phyloP scores from a whole-genome alignment of 2,113 vertebrate genomes.

The Cyprinodon variegatus region DNA sequence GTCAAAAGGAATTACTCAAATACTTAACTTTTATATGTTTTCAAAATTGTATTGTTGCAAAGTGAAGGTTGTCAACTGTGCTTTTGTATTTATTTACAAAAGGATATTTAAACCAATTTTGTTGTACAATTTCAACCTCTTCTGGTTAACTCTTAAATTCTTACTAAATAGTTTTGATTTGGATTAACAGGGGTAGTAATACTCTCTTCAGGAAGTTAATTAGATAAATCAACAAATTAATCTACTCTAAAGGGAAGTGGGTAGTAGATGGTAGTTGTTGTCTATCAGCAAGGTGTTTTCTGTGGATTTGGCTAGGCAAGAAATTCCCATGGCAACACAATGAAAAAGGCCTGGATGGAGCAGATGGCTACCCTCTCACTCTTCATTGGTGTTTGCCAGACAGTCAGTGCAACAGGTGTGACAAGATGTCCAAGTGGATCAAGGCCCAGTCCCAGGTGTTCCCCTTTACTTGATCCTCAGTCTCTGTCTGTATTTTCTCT shows the following conservation, averaged over 20 bases:
- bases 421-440: constrained; percentile 74
- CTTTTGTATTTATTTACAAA: not conserved
- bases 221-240: constrained; percentile 76
- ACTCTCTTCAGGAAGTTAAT: constrained; percentile 63
- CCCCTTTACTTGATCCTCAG: constrained; percentile 16
- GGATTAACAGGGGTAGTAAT: constrained; percentile 58
- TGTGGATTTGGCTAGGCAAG: constrained; percentile 64
- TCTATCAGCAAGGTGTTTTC: constrained; percentile 43
- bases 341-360: constrained; percentile 59
- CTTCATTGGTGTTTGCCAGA: constrained; percentile 52
- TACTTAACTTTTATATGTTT: constrained; percentile 24
- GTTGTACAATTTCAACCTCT: not conserved
- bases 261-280: constrained; percentile 42
- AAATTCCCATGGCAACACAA: constrained; percentile 67
- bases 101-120: not conserved
- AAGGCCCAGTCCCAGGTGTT: constrained; percentile 61
- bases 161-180: constrained; percentile 29
- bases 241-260: constrained; percentile 59
- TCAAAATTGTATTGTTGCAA: constrained; percentile 5
- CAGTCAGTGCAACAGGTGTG: constrained; percentile 76
- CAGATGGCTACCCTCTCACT: constrained; percentile 70
- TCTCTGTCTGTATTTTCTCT: constrained; percentile 12
- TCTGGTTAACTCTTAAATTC: constrained; percentile 25
- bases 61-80: not conserved
- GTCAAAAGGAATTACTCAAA: constrained; percentile 22